phyloP scores from a whole-genome alignment of 2,113 vertebrate species.

The Hucho hucho region DNA sequence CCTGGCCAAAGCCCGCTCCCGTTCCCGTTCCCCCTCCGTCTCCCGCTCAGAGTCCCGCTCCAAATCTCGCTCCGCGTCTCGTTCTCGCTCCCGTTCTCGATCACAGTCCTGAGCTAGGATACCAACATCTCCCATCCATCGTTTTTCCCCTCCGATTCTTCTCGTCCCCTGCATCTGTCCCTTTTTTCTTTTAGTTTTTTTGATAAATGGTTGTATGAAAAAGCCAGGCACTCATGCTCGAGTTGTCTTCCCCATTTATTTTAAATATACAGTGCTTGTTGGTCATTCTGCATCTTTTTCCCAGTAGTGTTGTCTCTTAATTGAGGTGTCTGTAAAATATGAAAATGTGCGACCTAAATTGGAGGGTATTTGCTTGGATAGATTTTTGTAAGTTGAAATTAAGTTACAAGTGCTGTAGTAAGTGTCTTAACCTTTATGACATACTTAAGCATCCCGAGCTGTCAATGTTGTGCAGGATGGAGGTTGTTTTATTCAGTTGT shows the following conservation, averaged over 20 bases:
- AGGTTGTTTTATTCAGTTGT: conserved; percentile 32
- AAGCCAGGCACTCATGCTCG: conserved; percentile 19
- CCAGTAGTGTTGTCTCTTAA: conserved; percentile 26
- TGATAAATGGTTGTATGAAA: conserved; percentile 10
- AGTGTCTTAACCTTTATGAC: conserved; percentile 36
- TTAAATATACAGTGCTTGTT: conserved; percentile 16
- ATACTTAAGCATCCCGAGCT: conserved; percentile 10
- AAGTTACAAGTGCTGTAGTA: conserved; percentile 8
- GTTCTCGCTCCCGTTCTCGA: conserved; percentile 28
- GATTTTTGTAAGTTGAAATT: conserved; percentile 33
- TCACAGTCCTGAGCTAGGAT: conserved; percentile 24
- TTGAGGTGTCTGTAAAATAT: conserved; percentile 38
- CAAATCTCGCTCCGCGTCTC: conserved; percentile 7
- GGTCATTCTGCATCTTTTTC: conserved; percentile 16
- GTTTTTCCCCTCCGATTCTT: conserved; percentile 6
- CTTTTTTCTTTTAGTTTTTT: conserved; percentile 2
- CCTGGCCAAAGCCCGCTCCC: conserved; percentile 3
- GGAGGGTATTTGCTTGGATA: conserved; percentile 22
- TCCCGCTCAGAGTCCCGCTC: conserved; percentile 15
- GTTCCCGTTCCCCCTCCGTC: neutral
- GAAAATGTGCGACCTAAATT: neutral
- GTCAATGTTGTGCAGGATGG: conserved; percentile 14
- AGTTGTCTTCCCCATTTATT: conserved; percentile 9
- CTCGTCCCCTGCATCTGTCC: too few species aligned
- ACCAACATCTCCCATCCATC: neutral